Percentiles rank a stretch among this genome's conserved stretches.
phyloP scores from a whole-genome alignment of 1,140 invertebrate species.

The Pseudomyrmex flavicornis region DNA sequence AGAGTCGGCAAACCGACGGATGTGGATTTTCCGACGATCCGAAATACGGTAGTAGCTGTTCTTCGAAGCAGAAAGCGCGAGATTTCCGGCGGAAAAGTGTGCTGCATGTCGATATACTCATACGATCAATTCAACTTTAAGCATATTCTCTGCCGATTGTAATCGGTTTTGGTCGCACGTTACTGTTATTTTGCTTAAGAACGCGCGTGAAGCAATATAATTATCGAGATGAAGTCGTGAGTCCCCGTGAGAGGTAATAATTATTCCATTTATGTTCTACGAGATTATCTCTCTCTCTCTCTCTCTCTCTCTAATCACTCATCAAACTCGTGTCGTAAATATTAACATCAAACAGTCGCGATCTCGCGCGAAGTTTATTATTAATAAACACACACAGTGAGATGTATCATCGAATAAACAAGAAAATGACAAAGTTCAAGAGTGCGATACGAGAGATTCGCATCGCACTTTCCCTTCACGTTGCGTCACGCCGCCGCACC shows the following conservation, averaged over 20 bases:
- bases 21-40: background rate
- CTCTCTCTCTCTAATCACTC: slow-evolving; percentile 2
- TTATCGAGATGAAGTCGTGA: slow-evolving; percentile 36
- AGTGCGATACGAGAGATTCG: background rate
- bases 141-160: background rate
- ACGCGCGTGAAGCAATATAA: slow-evolving; percentile 57
- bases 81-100: background rate
- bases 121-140: too few species aligned
- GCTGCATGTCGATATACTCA: background rate
- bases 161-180: background rate
- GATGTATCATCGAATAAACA: background rate
- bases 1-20: background rate
- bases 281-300: slow-evolving; percentile 38
- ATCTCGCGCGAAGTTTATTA: background rate
- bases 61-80: slow-evolving; percentile 15
- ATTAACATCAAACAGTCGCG: too few species aligned
- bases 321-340: background rate
- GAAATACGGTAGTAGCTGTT: background rate
- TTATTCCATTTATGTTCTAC: slow-evolving; percentile 53
- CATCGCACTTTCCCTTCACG: background rate
- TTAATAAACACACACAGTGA: background rate
- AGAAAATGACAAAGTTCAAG: background rate
- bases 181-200: background rate
- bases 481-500: background rate
- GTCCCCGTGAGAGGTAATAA: slow-evolving; percentile 18